Base-by-base conservation (phyloP, 2,888 invertebrate genomes). In the Pilophorus perplexus region DNA sequence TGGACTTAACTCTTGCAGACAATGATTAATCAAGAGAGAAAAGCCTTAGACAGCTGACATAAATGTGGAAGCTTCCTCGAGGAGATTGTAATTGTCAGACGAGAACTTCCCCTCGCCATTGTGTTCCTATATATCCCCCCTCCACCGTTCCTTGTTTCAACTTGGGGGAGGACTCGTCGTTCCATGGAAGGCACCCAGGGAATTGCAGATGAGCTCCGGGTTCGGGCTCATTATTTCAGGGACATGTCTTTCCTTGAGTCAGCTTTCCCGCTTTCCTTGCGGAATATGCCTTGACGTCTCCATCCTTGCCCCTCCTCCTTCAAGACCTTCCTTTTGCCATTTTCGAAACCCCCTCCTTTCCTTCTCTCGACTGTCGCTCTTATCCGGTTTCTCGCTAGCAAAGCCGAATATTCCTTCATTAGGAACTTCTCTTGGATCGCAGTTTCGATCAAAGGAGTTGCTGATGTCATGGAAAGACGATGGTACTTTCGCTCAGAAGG, bases 61-160 rank as follows among this genome's bases (percentile, higher is more conserved):
- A 67, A 67, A 67, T 62, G 67, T 67, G 50, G 57, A 42, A 37
- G 54, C 22, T 55, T 52, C 59, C 66, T 33, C 50, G 66, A 66
- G 40, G 66, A 66, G 66, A 66, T 66, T 66, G 57, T 66, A 66
- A 66, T 66, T 66, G 66, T 66, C 66, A 66, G 66, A 59, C 59
- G 40, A 59, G 59, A 59, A 59, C 44, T 38, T 20, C 22, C 40
- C 55, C 55, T 18, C 55, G 18, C 10, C 22, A n/a, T n/a, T n/a
- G n/a, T n/a, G n/a, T n/a, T n/a, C n/a, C n/a, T n/a, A n/a, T n/a
- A n/a, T n/a, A n/a, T n/a, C 27, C 18, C 44, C 28, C 12, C 14
- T 57, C 40, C 16, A 38, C 22, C 37, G 27, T 55, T 27, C 22
- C 55, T 42, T 16, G 14, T 6, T 20, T 48, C n/a, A 6, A 10